phyloP scores from a whole-genome alignment of 1,140 invertebrate genomes.

The Drosophila fuyamai region DNA sequence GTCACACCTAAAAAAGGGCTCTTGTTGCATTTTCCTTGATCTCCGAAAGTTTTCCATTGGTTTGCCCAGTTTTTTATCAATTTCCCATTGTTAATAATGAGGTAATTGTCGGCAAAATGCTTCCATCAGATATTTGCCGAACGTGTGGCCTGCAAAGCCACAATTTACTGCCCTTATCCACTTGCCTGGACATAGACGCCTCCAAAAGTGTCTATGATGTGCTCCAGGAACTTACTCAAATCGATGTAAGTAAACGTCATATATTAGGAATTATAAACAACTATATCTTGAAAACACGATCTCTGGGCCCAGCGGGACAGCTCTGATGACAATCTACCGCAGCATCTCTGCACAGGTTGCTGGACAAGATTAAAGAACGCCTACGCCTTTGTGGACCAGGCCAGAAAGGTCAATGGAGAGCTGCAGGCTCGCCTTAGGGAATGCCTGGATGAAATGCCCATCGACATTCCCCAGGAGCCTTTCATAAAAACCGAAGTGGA shows the following conservation, averaged over 20 bases:
- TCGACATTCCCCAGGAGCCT: conserved; percentile 49
- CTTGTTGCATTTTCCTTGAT: conserved; percentile 19
- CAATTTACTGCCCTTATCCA: conserved; percentile 42
- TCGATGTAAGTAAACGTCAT: conserved; percentile 44
- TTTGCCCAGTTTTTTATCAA: neutral
- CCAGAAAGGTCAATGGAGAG: conserved; percentile 44
- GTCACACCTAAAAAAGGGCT: conserved; percentile 7
- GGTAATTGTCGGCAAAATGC: conserved; percentile 27
- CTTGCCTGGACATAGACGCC: conserved; percentile 30
- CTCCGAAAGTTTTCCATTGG: neutral
- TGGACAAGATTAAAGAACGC: conserved; percentile 48
- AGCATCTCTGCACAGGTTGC: conserved; percentile 52
- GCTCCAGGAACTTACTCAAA: conserved; percentile 61
- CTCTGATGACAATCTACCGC: conserved; percentile 46
- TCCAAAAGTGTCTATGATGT: conserved; percentile 50
- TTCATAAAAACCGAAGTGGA: conserved; percentile 56
- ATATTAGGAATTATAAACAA: neutral
- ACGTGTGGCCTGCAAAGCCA: conserved; percentile 55
- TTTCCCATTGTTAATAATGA: neutral
- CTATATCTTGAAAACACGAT: too few species aligned
- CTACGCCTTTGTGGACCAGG: conserved; percentile 62
- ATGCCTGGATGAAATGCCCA: conserved; percentile 60
- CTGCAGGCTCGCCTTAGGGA: conserved; percentile 40
- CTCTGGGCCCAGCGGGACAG: conserved; percentile 36
- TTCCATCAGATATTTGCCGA: conserved; percentile 53